phyloP scores from a whole-genome alignment of 2,797 vertebrate genomes.

The Rhabdophis nuchalis region DNA sequence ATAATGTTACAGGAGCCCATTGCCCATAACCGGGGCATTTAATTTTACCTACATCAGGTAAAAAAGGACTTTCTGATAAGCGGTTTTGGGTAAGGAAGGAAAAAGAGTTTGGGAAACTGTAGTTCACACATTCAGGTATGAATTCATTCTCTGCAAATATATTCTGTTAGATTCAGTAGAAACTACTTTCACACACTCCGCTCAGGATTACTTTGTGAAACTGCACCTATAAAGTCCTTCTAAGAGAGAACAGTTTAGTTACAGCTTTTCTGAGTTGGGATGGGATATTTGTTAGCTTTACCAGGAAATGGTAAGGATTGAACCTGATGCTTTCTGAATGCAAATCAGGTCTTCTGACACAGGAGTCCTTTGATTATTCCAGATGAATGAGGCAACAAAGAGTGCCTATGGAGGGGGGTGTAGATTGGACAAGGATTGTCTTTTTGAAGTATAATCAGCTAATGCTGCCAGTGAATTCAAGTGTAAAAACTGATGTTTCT shows the following conservation, averaged over 20 bases:
- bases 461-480: neutral
- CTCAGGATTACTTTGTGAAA: neutral
- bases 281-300: neutral
- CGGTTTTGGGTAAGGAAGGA: neutral
- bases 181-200: neutral
- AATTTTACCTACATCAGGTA: neutral
- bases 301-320: neutral
- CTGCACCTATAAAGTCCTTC: neutral
- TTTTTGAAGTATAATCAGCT: neutral
- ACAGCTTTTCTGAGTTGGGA: neutral
- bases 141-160: neutral
- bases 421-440: neutral
- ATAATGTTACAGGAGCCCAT: neutral
- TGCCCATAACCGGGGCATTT: neutral
- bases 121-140: neutral
- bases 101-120: neutral
- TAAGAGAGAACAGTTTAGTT: neutral
- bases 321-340: neutral
- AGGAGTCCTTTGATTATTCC: neutral
- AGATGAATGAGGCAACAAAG: neutral
- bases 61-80: neutral
- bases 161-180: neutral
- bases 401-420: neutral
- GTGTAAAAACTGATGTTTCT: neutral
- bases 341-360: neutral